phyloP scores from a whole-genome alignment of 1,140 invertebrate species.

The Agrilus planipennis region DNA sequence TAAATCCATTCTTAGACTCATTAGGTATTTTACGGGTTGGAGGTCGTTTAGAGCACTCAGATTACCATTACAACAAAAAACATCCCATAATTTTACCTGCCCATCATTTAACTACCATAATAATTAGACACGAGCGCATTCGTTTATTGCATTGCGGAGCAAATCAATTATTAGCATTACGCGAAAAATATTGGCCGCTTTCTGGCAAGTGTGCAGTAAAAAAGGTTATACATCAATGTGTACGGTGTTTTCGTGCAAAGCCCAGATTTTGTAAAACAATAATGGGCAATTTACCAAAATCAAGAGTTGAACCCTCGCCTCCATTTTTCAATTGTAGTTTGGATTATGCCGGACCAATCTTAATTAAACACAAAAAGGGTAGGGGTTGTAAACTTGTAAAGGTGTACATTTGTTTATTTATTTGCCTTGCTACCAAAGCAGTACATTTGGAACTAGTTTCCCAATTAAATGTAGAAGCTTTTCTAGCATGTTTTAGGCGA shows the following conservation, averaged over 20 bases:
- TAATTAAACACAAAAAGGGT: slow-evolving; percentile 10
- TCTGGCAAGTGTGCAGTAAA: neutral
- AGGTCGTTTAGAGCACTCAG: too few relatives aligned
- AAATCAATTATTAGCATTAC: slow-evolving; percentile 1
- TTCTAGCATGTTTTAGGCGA: slow-evolving; percentile 30
- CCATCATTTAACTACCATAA: neutral
- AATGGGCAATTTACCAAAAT: neutral
- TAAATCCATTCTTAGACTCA: too few relatives aligned
- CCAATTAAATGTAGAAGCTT: slow-evolving; percentile 26
- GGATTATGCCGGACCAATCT: slow-evolving; percentile 2
- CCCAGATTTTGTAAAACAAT: neutral
- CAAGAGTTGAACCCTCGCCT: neutral
- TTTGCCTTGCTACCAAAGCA: slow-evolving; percentile 26
- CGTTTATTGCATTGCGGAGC: slow-evolving; percentile 1
- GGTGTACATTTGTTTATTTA: slow-evolving; percentile 24
- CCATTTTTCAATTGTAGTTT: neutral
- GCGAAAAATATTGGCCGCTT: slow-evolving; percentile 1
- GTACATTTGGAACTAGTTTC: slow-evolving; percentile 29
- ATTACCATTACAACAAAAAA: slow-evolving; percentile 1
- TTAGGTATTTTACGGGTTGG: too few relatives aligned
- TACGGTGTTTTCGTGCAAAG: slow-evolving; percentile 1
- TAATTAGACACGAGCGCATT: neutral
- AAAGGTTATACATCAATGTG: slow-evolving; percentile 4
- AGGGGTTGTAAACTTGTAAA: slow-evolving; percentile 14
- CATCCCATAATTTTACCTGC: slow-evolving; percentile 3